Percentiles rank a stretch among this genome's conserved stretches.
Conservation (phyloP, 2,113 vertebrate genomes). For the Elephantulus edwardii region DNA sequence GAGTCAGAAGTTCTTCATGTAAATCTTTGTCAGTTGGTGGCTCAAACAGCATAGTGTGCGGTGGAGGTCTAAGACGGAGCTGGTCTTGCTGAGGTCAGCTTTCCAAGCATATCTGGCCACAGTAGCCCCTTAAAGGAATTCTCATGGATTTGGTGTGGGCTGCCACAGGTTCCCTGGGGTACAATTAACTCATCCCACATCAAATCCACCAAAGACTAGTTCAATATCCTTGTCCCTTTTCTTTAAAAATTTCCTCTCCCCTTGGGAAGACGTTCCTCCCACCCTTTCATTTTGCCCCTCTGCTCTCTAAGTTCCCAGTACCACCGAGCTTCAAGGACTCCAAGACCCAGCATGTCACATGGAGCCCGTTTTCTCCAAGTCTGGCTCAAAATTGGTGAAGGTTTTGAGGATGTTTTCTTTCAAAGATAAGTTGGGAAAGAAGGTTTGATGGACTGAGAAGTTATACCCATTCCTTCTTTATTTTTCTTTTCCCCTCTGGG, state of each 20-base stretch:
- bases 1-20: background rate
- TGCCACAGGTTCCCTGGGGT: background rate
- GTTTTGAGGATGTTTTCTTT: constrained; percentile 57
- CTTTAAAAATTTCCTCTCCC: background rate
- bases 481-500: constrained; percentile 69
- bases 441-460: constrained; percentile 63
- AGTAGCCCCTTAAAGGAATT: background rate
- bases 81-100: background rate
- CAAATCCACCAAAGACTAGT: background rate
- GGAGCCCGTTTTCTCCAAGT: background rate
- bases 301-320: background rate
- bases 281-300: background rate
- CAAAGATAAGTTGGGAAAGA: constrained; percentile 61
- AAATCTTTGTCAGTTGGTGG: background rate
- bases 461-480: constrained; percentile 66
- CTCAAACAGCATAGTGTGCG: background rate
- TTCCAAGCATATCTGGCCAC: background rate
- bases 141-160: background rate
- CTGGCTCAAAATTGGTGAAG: background rate
- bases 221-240: background rate
- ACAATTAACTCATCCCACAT: background rate
- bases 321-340: background rate
- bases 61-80: background rate
- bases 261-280: background rate
- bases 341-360: background rate